These are phyloP conservation scores for Salmo trutta DNA, from an alignment of 2,797 vertebrate genomes.

Conservation along the genomic window DNA sequence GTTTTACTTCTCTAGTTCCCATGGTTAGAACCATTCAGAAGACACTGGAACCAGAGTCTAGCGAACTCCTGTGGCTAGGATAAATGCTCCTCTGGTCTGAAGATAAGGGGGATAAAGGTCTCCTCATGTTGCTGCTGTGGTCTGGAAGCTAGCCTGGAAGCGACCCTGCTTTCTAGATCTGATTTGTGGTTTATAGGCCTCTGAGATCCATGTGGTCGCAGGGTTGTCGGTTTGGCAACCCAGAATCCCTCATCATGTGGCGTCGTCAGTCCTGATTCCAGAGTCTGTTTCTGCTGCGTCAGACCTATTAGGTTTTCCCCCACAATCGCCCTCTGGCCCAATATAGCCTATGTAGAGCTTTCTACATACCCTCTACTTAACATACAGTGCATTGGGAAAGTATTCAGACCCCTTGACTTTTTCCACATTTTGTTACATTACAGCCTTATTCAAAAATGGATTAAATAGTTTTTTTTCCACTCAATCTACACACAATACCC, in stretches of 20 bases:
- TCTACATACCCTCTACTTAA: neutral
- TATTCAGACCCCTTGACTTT: too few species aligned
- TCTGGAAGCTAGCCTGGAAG: constrained; percentile 4
- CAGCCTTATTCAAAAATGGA: too few species aligned
- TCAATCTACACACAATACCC: too few species aligned
- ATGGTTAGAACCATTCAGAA: neutral
- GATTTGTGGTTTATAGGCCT: neutral
- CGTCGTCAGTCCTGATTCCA: neutral
- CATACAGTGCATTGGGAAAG: neutral
- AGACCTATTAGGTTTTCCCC: neutral
- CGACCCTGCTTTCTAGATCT: neutral
- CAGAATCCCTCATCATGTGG: constrained; percentile 21
- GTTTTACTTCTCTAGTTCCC: neutral
- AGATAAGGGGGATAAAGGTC: neutral
- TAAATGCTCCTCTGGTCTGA: neutral
- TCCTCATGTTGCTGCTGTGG: neutral
- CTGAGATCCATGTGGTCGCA: neutral
- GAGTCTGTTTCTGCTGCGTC: constrained; percentile 5
- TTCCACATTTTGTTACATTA: too few species aligned
- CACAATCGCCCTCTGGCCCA: neutral
- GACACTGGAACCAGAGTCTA: neutral
- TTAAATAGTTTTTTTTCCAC: too few species aligned
- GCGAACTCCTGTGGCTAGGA: neutral
- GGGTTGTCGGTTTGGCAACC: constrained; percentile 9
- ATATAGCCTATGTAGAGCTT: neutral